phyloP scores from a whole-genome alignment of 2,888 invertebrate species.

The Hoplodrina ambigua region DNA sequence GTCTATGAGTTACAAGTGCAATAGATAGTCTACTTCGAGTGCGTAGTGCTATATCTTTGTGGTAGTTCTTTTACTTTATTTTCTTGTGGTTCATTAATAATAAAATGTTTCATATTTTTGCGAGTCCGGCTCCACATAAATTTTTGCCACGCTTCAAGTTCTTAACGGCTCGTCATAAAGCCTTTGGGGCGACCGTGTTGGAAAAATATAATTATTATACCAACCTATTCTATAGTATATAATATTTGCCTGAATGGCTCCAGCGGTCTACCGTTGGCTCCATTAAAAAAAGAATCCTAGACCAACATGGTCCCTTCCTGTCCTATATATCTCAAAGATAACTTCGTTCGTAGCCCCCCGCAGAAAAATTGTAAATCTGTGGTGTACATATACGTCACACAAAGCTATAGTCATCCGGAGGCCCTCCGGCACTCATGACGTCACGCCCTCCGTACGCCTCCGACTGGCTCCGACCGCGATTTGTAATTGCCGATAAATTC shows the following conservation, averaged over 20 bases:
- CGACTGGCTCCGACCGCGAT: slow-evolving; percentile 49
- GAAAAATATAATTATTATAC: background rate
- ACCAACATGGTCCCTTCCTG: background rate
- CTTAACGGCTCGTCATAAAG: too few relatives aligned
- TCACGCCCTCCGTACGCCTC: slow-evolving; percentile 50
- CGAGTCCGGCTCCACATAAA: background rate
- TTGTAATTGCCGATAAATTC: slow-evolving; percentile 64
- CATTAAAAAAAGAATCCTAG: background rate
- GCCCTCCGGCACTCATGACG: slow-evolving; percentile 55
- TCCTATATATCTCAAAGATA: background rate
- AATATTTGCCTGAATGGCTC: background rate
- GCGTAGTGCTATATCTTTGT: slow-evolving; percentile 1
- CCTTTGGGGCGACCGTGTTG: too few relatives aligned
- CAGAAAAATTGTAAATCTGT: slow-evolving; percentile 28
- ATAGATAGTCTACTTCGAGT: slow-evolving; percentile 11
- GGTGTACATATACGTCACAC: slow-evolving; percentile 10
- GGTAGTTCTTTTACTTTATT: background rate
- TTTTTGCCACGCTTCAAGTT: background rate
- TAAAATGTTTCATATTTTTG: background rate
- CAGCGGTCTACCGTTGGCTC: background rate
- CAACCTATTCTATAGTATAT: background rate
- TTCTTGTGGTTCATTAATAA: background rate
- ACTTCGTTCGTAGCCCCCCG: background rate
- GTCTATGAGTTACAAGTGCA: slow-evolving; percentile 34
- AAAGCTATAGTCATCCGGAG: slow-evolving; percentile 25